These are phyloP conservation scores for Tragelaphus oryx DNA, from an alignment of 2,797 vertebrate species.

Conservation along the genomic window DNA sequence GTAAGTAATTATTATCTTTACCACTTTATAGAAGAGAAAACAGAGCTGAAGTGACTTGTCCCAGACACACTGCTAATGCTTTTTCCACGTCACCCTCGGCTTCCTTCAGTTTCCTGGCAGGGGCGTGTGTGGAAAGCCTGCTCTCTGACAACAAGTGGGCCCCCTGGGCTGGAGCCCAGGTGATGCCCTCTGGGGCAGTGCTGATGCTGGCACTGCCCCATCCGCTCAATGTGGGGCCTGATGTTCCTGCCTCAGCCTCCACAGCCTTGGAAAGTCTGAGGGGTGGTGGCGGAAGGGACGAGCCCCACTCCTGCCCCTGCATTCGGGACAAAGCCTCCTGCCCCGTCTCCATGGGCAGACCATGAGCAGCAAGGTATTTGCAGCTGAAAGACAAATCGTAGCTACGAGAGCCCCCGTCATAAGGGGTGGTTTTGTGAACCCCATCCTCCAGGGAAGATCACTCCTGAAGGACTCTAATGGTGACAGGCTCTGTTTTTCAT, in stretches of 20 bases:
- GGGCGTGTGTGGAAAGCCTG: neutral
- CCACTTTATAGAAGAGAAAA: neutral
- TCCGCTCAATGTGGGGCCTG: neutral
- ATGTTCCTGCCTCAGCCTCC: neutral
- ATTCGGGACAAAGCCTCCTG: neutral
- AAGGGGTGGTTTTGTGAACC: neutral
- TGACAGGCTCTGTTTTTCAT: constrained; percentile 37
- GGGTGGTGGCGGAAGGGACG: no score
- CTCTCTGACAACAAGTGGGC: neutral
- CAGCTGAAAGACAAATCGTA: neutral
- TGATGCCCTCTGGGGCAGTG: neutral
- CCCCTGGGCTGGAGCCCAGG: neutral
- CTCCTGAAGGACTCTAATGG: neutral
- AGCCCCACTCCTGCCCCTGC: neutral
- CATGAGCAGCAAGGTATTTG: constrained; percentile 28
- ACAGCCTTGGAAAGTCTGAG: neutral
- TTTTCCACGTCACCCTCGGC: neutral
- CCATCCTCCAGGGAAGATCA: neutral
- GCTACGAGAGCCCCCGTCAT: neutral
- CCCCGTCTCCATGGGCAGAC: neutral
- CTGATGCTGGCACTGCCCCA: neutral
- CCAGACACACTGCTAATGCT: neutral
- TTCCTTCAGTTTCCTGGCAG: neutral
- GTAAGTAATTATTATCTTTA: neutral
- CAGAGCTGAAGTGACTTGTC: neutral